A percentile compares a stretch with the other conserved stretches of the same genome.
Evolutionary conservation across 37 sponge, comb jelly and placozoan species (phyloP).

Genomic region (Ianthella basta): DNA sequence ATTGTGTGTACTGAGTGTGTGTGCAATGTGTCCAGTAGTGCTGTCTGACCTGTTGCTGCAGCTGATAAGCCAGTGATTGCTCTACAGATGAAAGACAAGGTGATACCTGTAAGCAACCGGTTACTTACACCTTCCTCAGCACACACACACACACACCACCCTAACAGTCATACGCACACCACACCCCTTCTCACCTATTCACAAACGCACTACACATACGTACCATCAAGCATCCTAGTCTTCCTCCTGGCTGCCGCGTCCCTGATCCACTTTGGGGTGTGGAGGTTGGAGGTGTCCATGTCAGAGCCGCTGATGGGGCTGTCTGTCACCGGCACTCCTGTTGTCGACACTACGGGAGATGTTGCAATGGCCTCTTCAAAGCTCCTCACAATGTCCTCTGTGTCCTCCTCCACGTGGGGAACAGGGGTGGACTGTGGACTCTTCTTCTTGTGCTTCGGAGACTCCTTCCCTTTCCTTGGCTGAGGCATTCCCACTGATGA

Average conservation of each 20-base stretch:
- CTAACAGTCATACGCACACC: not conserved
- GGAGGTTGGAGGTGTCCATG: not conserved
- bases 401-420: not conserved
- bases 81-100: not conserved
- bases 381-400: conserved; percentile 23
- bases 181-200: not conserved
- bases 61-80: not conserved
- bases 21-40: not conserved
- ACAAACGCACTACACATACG: not conserved
- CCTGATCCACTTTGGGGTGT: conserved; percentile 1
- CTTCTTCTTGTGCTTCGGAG: too few relatives aligned
- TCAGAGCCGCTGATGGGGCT: not conserved
- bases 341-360: not conserved
- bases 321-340: not conserved
- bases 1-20: not conserved
- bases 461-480: too few relatives aligned
- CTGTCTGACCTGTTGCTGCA: conserved; percentile 1
- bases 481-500: too few relatives aligned
- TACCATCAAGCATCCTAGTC: conserved; percentile 16
- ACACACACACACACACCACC: not conserved
- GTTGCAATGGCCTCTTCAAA: conserved; percentile 22
- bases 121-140: not conserved
- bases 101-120: not conserved
- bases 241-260: conserved; percentile 25
- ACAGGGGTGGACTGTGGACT: too few relatives aligned